phyloP scores from a whole-genome alignment of 2,797 vertebrate genomes.

The Heliangelus exortis region DNA sequence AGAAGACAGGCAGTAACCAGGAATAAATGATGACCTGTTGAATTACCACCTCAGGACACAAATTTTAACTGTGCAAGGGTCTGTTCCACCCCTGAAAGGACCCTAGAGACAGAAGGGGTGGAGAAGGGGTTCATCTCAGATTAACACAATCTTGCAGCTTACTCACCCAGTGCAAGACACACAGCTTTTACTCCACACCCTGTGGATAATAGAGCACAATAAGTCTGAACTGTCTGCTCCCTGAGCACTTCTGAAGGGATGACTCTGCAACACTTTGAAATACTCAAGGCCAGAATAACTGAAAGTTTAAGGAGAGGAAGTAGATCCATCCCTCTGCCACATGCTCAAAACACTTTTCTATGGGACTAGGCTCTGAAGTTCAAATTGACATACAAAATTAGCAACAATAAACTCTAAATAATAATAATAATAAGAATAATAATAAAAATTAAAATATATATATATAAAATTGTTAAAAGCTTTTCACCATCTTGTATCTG shows the following conservation, averaged over 20 bases:
- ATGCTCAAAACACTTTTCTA: not conserved
- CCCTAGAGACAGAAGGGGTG: fast-evolving
- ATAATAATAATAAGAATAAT: too few relatives aligned
- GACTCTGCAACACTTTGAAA: not conserved
- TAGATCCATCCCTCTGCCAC: not conserved
- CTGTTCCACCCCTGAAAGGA: not conserved
- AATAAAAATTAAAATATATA: not conserved
- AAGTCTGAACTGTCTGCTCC: not conserved
- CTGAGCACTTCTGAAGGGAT: not conserved
- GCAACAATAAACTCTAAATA: not conserved
- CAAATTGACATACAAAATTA: not conserved
- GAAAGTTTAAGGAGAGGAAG: not conserved
- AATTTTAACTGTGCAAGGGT: not conserved
- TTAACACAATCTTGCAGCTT: not conserved
- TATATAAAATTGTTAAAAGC: not conserved
- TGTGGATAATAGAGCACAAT: not conserved
- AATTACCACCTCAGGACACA: not conserved
- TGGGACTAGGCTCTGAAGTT: not conserved
- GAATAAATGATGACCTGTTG: not conserved
- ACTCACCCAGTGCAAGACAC: not conserved
- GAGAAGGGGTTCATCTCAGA: not conserved
- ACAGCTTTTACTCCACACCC: not conserved
- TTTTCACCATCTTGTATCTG: not conserved
- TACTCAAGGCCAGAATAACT: not conserved
- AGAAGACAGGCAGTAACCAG: not conserved